These are phyloP conservation scores for Furnarius figulus DNA, from an alignment of 2,113 vertebrate species.

Conservation along the genomic window DNA sequence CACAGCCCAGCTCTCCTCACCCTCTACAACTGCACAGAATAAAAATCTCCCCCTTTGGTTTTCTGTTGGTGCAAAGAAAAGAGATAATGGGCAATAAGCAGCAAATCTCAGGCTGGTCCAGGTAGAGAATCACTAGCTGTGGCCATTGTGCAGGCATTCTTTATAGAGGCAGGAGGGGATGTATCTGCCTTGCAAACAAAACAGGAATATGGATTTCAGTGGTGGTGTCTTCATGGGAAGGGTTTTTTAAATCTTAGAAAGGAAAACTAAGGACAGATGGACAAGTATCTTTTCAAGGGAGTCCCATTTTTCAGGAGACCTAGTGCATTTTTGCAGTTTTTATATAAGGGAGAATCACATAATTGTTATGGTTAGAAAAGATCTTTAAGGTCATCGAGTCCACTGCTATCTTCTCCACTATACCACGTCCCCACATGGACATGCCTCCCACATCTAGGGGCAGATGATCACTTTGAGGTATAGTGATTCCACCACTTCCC, in stretches of 20 bases:
- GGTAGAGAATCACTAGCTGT: not conserved
- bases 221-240: not conserved
- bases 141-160: not conserved
- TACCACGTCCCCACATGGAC: not conserved
- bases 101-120: not conserved
- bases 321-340: not conserved
- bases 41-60: not conserved
- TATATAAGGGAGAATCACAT: not conserved
- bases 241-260: not conserved
- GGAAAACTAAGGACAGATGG: not conserved
- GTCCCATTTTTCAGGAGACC: not conserved
- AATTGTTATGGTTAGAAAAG: not conserved
- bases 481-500: not conserved
- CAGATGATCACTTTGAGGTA: not conserved
- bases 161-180: not conserved
- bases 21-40: not conserved
- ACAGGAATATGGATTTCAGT: not conserved
- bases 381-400: not conserved
- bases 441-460: not conserved
- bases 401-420: not conserved
- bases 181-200: not conserved
- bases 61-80: not conserved
- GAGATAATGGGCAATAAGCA: not conserved
- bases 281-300: not conserved
- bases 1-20: not conserved